These are phyloP conservation scores for Macrophya alboannulata DNA, from an alignment of 2,888 invertebrate genomes.

Conservation along the genomic window DNA sequence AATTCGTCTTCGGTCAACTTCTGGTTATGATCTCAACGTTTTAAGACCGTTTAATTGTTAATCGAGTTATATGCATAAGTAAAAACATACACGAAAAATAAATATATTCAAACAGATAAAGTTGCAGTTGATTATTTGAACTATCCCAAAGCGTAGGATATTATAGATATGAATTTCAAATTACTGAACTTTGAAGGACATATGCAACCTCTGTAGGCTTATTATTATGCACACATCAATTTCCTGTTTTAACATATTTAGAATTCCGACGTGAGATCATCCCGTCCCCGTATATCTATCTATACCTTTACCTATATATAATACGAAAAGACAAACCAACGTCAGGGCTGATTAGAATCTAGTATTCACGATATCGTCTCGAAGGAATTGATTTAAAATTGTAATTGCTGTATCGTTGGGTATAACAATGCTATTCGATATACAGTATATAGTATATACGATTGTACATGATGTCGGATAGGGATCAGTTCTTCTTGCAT, in stretches of 20 bases:
- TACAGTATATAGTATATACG: neutral
- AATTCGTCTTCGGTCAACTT: constrained; percentile 37
- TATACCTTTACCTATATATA: neutral
- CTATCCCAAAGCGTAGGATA: neutral
- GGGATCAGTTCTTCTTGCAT: constrained; percentile 19
- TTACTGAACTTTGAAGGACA: neutral
- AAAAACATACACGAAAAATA: neutral
- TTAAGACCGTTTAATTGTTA: neutral
- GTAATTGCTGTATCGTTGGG: constrained; percentile 6
- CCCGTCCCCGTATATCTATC: neutral
- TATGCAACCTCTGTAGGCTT: neutral
- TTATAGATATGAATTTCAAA: neutral
- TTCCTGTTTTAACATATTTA: neutral
- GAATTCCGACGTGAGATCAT: neutral
- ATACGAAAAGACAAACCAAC: neutral
- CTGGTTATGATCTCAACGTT: constrained; percentile 27
- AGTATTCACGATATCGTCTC: neutral
- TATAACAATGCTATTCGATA: neutral
- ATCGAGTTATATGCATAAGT: neutral
- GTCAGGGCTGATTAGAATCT: constrained; percentile 26
- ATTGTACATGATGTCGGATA: neutral
- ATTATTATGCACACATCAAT: neutral
- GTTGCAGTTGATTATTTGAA: neutral
- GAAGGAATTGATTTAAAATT: constrained; percentile 25
- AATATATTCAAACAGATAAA: neutral